A percentile compares a stretch with the other conserved stretches of the same genome.
These are phyloP conservation scores for Serrognathus titanus DNA, from an alignment of 2,888 invertebrate species.

Conservation along the genomic window DNA sequence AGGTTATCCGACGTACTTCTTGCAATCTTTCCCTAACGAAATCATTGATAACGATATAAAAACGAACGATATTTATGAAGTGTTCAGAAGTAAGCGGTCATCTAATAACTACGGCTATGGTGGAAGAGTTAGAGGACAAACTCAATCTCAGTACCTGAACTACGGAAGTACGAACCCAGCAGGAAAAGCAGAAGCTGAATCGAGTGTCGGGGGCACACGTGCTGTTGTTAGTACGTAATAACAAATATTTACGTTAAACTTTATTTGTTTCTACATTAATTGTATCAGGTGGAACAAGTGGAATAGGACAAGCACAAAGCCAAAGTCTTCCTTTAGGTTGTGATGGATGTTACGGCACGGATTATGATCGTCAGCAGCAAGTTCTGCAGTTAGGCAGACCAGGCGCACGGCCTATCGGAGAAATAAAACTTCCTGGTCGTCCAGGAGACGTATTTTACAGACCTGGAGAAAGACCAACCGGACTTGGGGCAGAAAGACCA, in stretches of 20 bases:
- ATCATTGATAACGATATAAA: not conserved
- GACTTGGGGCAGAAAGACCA: conserved; percentile 4
- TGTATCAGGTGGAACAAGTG: conserved; percentile 69
- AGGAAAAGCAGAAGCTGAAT: conserved; percentile 80
- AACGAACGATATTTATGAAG: too few relatives aligned
- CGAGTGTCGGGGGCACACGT: conserved; percentile 66
- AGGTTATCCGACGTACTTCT: conserved; percentile 43
- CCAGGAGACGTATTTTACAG: conserved; percentile 2
- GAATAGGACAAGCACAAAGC: conserved; percentile 88
- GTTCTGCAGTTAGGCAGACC: not conserved
- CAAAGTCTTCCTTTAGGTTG: conserved; percentile 71
- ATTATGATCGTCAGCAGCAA: not conserved
- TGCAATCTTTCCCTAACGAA: not conserved
- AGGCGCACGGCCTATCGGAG: not conserved
- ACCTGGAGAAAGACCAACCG: conserved; percentile 4
- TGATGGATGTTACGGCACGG: conserved; percentile 59
- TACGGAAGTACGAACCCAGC: conserved; percentile 57
- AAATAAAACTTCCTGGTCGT: too few relatives aligned
- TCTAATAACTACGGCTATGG: conserved; percentile 31
- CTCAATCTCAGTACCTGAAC: conserved; percentile 79
- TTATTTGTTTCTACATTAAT: not conserved
- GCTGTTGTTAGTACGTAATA: conserved; percentile 68
- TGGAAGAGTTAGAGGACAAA: conserved; percentile 67
- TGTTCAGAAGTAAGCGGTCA: conserved; percentile 30
- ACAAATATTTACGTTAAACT: not conserved